phyloP scores from a whole-genome alignment of 2,888 invertebrate species.

The Harpagoxenus sublaevis region DNA sequence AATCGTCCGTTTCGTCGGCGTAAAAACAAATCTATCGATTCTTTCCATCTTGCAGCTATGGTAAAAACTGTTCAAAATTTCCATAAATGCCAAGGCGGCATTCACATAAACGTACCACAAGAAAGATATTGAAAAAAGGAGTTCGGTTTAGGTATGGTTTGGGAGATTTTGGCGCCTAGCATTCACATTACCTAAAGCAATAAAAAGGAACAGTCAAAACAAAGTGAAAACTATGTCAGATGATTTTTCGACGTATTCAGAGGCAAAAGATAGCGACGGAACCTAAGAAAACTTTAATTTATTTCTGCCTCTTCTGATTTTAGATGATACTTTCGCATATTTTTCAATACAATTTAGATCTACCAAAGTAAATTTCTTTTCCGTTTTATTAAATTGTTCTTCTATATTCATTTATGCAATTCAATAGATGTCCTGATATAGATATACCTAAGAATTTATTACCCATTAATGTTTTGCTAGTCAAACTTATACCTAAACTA shows the following conservation, averaged over 20 bases:
- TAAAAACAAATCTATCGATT: neutral
- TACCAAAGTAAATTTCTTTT: neutral
- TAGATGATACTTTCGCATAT: neutral
- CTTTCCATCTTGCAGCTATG: neutral
- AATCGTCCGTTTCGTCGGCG: neutral
- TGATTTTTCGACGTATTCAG: neutral
- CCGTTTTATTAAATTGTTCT: neutral
- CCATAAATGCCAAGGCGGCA: neutral
- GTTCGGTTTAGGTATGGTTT: neutral
- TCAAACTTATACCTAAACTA: conserved; percentile 70
- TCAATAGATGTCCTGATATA: neutral
- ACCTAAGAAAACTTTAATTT: conserved; percentile 73
- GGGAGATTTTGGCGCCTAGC: neutral
- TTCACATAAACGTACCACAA: neutral
- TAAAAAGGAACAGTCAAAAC: conserved; percentile 72
- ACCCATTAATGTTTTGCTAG: conserved; percentile 78
- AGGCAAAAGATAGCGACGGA: conserved; percentile 77
- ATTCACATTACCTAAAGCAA: conserved; percentile 61
- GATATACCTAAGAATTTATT: conserved; percentile 67
- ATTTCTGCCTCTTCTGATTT: neutral
- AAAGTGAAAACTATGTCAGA: conserved; percentile 77
- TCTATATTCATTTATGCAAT: neutral
- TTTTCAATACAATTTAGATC: neutral
- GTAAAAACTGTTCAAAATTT: neutral
- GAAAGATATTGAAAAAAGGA: neutral